These are phyloP conservation scores for Cecropterus lyciades DNA, from an alignment of 1,140 invertebrate species.

Conservation along the genomic window DNA sequence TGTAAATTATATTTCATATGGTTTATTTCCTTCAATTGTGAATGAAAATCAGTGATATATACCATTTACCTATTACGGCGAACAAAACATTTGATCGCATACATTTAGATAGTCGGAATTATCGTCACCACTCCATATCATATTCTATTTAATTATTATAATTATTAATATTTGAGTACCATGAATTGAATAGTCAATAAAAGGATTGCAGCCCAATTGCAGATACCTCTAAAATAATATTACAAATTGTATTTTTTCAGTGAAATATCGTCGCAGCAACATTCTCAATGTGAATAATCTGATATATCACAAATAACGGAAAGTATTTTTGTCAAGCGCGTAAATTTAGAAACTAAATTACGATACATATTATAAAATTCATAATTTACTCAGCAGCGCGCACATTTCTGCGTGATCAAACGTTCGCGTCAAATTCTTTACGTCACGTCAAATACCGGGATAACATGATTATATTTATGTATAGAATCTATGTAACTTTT, in stretches of 20 bases:
- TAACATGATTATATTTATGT: background rate
- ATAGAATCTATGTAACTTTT: too few relatives aligned
- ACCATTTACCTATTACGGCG: too few relatives aligned
- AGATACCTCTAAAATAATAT: background rate
- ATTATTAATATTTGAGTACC: too few relatives aligned
- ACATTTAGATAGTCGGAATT: too few relatives aligned
- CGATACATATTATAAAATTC: conserved; percentile 20
- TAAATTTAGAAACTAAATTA: conserved; percentile 24
- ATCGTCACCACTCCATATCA: too few relatives aligned
- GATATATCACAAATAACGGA: conserved; percentile 16
- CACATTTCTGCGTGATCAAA: conserved; percentile 11
- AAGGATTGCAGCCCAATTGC: too few relatives aligned
- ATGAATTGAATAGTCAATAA: too few relatives aligned
- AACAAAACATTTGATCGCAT: too few relatives aligned
- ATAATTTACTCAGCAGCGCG: conserved; percentile 16
- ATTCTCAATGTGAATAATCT: background rate
- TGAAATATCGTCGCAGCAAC: background rate
- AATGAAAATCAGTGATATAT: too few relatives aligned
- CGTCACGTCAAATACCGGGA: background rate
- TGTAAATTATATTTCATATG: too few relatives aligned
- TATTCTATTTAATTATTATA: too few relatives aligned
- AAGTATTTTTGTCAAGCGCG: conserved; percentile 27
- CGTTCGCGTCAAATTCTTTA: conserved; percentile 17
- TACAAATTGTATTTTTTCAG: background rate
- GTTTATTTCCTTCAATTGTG: too few relatives aligned